Evolutionary conservation across 2,888 invertebrate genomes (phyloP), one percentile per base, ranked within the genome.

Genomic region (Amphimallon solstitiale): DNA sequence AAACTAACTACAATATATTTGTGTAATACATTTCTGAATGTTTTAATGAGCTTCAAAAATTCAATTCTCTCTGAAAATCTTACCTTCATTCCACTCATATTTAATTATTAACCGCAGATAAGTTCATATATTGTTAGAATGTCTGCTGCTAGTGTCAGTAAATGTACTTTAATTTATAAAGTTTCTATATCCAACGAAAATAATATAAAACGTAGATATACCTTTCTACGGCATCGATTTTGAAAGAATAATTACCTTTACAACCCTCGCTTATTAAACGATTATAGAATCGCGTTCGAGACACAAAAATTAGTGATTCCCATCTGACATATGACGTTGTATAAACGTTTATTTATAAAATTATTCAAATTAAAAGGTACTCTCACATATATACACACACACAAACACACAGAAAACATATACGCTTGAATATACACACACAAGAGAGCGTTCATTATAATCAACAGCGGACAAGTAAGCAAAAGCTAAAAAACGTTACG

Each of bases 221-320:
- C 14, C 43, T 3, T 15, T 15, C 15, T 15, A 17, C 7, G 17
- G 65, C 59, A 64, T 66, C 61, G 61, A 65, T 70, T 67, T 65
- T 61, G 67, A 70, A 65, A 65, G 54, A 68, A 69, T 71, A 72
- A 71, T 71, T 68, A 68, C 65, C 63, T 19, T n/a, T 7, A 17
- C 45, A 69, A 70, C 66, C 69, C 67, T 69, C 63, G 64, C 61
- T 72, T 67, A 72, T 70, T 72, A 72, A 70, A 69, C 64, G 70
- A 71, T 71, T 72, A 72, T 68, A 69, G 67, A 67, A 70, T 72
- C 70, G 52, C 49, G 65, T 68, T 68, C 45, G 10, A 70, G 72
- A 72, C 68, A 71, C 67, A 71, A 69, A 72, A 72, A 72, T 72
- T 72, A 71, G 69, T 56, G 54, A 70, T 72, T 69, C 49, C 66